A percentile compares a stretch with the other conserved stretches of the same genome.
Conservation (phyloP, 2,113 vertebrate species). For the Anolis carolinensis region DNA sequence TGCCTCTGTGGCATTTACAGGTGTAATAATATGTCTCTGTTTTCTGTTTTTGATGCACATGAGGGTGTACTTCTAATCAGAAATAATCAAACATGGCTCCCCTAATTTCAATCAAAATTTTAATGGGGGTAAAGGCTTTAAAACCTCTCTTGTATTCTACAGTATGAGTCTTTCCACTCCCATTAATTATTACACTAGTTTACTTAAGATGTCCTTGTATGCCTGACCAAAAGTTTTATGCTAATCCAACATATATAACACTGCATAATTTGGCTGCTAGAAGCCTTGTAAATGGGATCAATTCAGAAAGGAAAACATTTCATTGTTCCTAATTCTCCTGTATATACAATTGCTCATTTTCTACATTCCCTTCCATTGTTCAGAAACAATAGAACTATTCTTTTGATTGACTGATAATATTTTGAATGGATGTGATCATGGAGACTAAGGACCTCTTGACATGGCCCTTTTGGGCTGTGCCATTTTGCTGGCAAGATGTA, state of each 20-base stretch:
- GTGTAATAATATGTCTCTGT: too few relatives aligned
- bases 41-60: too few relatives aligned
- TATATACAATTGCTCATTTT: constrained; percentile 15
- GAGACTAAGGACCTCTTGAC: background rate
- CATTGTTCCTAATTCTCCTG: background rate
- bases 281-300: background rate
- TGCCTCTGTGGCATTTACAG: too few relatives aligned
- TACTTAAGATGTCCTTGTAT: background rate
- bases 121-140: too few relatives aligned
- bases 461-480: too few relatives aligned
- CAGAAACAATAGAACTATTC: background rate
- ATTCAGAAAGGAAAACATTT: background rate
- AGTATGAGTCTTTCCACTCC: too few relatives aligned
- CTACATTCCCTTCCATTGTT: constrained; percentile 25
- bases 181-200: background rate
- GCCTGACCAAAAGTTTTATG: background rate
- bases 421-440: constrained; percentile 28
- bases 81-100: too few relatives aligned
- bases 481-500: too few relatives aligned
- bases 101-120: too few relatives aligned
- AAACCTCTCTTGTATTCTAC: too few relatives aligned
- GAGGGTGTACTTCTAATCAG: too few relatives aligned
- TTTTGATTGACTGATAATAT: constrained; percentile 13
- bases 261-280: background rate
- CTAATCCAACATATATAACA: background rate